Evolutionary conservation across 2,888 invertebrate genomes (phyloP).

Genomic region (Pycnomerus fuliginosus): DNA sequence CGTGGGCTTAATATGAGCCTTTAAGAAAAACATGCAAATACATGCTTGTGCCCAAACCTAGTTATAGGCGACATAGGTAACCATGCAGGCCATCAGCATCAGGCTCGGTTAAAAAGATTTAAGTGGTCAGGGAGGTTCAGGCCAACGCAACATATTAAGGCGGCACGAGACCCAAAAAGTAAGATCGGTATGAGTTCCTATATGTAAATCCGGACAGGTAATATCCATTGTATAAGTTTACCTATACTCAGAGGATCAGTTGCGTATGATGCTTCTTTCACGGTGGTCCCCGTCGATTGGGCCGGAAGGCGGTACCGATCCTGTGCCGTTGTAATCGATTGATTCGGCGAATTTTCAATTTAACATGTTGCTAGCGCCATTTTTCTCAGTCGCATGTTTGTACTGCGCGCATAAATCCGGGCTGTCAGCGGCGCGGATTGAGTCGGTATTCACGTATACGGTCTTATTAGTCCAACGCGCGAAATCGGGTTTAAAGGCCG

Average conservation of each 20-base stretch:
- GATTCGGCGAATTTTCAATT: slow-evolving; percentile 43
- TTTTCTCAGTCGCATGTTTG: slow-evolving; percentile 36
- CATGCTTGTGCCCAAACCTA: too few species aligned
- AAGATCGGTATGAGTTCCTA: too few species aligned
- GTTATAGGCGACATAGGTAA: too few species aligned
- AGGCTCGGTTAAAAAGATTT: too few species aligned
- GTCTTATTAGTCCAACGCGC: slow-evolving; percentile 17
- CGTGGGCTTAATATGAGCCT: too few species aligned
- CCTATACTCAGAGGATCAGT: slow-evolving; percentile 27
- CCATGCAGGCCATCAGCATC: too few species aligned
- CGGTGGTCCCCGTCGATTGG: slow-evolving; percentile 34
- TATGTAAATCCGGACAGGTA: slow-evolving; percentile 20
- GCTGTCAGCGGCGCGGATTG: slow-evolving; percentile 16
- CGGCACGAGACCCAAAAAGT: too few species aligned
- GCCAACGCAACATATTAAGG: too few species aligned
- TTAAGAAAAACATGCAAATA: too few species aligned
- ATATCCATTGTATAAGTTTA: slow-evolving; percentile 23
- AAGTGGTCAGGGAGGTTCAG: too few species aligned
- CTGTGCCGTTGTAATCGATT: slow-evolving; percentile 37
- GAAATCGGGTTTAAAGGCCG: slow-evolving; percentile 19
- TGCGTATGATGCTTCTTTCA: slow-evolving; percentile 32
- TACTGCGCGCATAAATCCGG: slow-evolving; percentile 32
- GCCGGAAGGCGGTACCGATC: slow-evolving; percentile 34
- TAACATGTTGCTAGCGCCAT: slow-evolving; percentile 38
- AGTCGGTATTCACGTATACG: too few species aligned